Percentiles rank a stretch among this genome's conserved stretches.
phyloP scores from a whole-genome alignment of 2,888 invertebrate genomes.

The Meliscaeva auricollis region DNA sequence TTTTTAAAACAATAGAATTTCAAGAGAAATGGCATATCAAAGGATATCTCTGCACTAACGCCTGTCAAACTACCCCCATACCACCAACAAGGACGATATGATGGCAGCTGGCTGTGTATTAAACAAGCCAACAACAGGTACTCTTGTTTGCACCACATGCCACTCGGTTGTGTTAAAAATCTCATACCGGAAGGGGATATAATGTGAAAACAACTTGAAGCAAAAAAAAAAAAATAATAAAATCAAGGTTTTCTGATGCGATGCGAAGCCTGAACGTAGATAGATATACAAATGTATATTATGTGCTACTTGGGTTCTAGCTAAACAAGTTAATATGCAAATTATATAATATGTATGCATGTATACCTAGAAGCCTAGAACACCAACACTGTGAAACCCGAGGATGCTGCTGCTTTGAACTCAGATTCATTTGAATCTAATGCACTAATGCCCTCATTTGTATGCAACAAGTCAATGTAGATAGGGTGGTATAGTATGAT shows the following conservation, averaged over 20 bases:
- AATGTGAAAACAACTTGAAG: constrained; percentile 32
- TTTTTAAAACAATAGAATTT: background rate
- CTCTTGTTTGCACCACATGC: constrained; percentile 18
- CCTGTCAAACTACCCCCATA: background rate
- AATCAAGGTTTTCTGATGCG: constrained; percentile 48
- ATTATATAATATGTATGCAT: constrained; percentile 3
- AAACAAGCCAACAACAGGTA: constrained; percentile 23
- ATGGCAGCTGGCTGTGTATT: background rate
- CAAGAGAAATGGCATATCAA: background rate
- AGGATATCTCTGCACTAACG: background rate
- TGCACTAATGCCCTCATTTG: constrained; percentile 47
- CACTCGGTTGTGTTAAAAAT: constrained; percentile 14
- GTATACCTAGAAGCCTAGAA: background rate
- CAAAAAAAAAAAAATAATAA: constrained; percentile 5
- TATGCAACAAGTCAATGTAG: constrained; percentile 57
- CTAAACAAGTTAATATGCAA: constrained; percentile 39
- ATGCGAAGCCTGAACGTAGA: background rate
- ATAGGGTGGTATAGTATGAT: background rate
- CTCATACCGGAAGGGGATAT: constrained; percentile 3
- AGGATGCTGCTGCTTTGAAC: constrained; percentile 2
- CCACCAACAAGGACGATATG: constrained; percentile 9
- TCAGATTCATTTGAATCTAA: constrained; percentile 37
- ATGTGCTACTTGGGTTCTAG: background rate
- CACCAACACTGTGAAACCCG: background rate
- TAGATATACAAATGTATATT: background rate